Base-by-base conservation (phyloP, 1,140 invertebrate species). In the Trichonephila inaurata region DNA sequence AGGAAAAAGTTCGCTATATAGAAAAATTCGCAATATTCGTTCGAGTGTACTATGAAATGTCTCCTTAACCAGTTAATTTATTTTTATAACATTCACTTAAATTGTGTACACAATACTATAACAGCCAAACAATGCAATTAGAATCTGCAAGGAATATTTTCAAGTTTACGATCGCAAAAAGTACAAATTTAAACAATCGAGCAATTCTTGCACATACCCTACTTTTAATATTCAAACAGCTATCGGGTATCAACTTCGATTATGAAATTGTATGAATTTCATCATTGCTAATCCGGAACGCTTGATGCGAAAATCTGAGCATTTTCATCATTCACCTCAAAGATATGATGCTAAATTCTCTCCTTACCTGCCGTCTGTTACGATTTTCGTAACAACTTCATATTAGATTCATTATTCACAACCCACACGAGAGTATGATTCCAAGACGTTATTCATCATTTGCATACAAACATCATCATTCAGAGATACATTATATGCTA, bases 391-490 rank as follows among this genome's bases (percentile, higher is more conserved):
- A 60, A 85, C 44, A 18, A 85, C 58, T 85, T 85, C 18, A 77
- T 77, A 77, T 77, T 60, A 58, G 82, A 58, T 60, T 85, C 82
- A 85, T 85, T 85, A 85, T 85, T 85, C 44, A 85, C 24, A 77
- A 33, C 72, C 12, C 82, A 19, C 58, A 24, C 14, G 82, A 58
- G 44, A 85, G n/a, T 60, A 16, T 51, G 81, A 82, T 44, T 44
- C 81, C 21, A 88, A 88, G 86, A 88, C 21, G 86, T 88, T 64
- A 64, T 64, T 88, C 86, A 64, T 88, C 60, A 88, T 88, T 88
- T 88, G 86, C 61, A 88, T 64, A 64, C 61, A 88, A 88, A 88
- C 28, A 88, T 64, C 86, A 60, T 85, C 82, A 88, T 88, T 64
- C 60, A 88, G 72, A 33, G 61, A 64, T 60, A 60, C 21, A 24